A percentile compares a stretch with the other conserved stretches of the same genome.
Evolutionary conservation across 2,113 vertebrate species (phyloP).

Genomic region (Zosterops japonicus): DNA sequence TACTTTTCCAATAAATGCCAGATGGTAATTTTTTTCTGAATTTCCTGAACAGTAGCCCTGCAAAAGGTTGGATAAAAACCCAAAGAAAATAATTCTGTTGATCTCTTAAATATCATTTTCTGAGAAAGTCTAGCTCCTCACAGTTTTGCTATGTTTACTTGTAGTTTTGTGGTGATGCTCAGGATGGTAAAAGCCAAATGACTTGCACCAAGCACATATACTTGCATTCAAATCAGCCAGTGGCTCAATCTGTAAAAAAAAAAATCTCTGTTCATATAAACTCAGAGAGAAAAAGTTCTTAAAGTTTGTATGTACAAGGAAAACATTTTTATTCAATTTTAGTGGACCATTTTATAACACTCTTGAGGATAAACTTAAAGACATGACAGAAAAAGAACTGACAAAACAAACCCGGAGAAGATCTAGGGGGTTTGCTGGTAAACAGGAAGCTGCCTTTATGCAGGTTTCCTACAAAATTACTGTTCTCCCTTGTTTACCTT

Average conservation of each 20-base stretch:
- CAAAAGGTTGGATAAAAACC: neutral
- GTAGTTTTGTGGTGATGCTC: neutral
- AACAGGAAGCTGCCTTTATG: slow-evolving; percentile 48
- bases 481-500: slow-evolving; percentile 38
- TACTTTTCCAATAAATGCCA: neutral
- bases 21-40: neutral
- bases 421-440: neutral
- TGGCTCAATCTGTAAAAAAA: neutral
- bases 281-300: neutral
- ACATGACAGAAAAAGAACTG: neutral
- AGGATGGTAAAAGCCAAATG: neutral
- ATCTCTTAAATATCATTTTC: neutral
- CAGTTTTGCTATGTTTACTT: neutral
- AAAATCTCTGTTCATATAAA: neutral
- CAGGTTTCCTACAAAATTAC: slow-evolving; percentile 36
- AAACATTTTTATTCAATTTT: neutral
- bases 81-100: neutral
- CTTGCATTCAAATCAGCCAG: neutral
- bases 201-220: neutral
- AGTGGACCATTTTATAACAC: neutral
- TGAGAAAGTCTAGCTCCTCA: neutral
- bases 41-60: neutral
- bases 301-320: neutral
- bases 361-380: neutral
- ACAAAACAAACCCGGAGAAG: neutral